phyloP scores from a whole-genome alignment of 2,888 invertebrate species.

The Cosmia pyralina region DNA sequence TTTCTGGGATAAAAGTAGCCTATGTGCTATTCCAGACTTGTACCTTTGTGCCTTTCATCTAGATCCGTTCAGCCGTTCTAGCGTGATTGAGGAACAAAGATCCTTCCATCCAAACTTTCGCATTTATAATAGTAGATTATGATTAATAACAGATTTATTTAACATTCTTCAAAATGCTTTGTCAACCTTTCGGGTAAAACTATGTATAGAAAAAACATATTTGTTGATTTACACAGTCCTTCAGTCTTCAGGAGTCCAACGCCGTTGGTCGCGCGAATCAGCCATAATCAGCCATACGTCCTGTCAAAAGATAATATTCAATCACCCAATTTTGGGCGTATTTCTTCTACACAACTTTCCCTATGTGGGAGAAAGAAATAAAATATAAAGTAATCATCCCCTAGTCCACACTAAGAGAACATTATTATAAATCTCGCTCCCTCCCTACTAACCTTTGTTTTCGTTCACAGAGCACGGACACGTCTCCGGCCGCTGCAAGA shows the following conservation, averaged over 20 bases:
- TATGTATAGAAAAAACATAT: constrained; percentile 18
- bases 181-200: neutral
- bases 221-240: constrained; percentile 2
- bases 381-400: constrained; percentile 48
- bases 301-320: constrained; percentile 49
- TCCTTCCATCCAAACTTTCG: no score
- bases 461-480: neutral
- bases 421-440: constrained; percentile 49
- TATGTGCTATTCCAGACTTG: no score
- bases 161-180: neutral
- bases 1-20: no score
- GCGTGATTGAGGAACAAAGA: no score
- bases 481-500: neutral
- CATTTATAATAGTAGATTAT: no score
- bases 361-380: constrained; percentile 22
- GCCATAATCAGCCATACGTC: constrained; percentile 20
- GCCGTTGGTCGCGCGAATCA: neutral
- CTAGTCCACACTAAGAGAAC: constrained; percentile 18
- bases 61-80: no score
- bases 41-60: no score
- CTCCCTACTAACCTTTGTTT: constrained; percentile 15
- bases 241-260: neutral
- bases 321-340: constrained; percentile 27
- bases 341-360: constrained; percentile 33
- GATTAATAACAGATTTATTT: neutral